Base-by-base conservation (phyloP, 1,140 invertebrate genomes). In the Calosoma granatense region DNA sequence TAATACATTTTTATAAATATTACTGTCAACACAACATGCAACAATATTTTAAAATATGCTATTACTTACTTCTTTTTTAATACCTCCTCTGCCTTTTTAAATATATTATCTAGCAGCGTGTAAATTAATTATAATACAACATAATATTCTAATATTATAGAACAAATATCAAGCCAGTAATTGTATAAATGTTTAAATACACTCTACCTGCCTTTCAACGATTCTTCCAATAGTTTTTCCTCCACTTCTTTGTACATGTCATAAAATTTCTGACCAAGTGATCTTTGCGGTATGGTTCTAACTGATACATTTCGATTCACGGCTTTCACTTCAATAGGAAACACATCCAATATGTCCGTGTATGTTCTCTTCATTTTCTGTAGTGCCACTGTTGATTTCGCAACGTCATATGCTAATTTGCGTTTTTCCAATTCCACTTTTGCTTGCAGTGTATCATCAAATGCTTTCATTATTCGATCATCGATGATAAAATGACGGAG, bases 331-430 rank as follows among this genome's bases (percentile, higher is more conserved):
- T 71, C 77, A 60, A 87, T 82, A 17, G 83, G 83, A 56, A 81
- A 75, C 14, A 80, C 77, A 55, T 84, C 82, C 6, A 88, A 67
- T 12, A 80, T 76, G 62, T 82, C 72, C n/a, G 87, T 77, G 60
- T 88, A 87, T 63, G 83, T 78, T 15, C 80, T 72, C 61, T 82
- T 74, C 39, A 94, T 72, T 70, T 94, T 93, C 20, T 81, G 68
- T 17, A 88, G 73, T 11, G 74, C 77, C 4, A 92, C 65, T 59
- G 81, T 76, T 19, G 83, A 85, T 61, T 84, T 86, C 64, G 86
- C 83, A 1, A 82, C 67, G 57, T 85, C 76, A 69, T 80, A 88
- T 1, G 80, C 82, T 30, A 68, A 57, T 61, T 70, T 70, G 57
- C 66, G 57, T 23, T 62, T 9, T 47, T 47, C 41, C 15, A 47